Evolutionary conservation across 2,113 vertebrate species (phyloP).

Genomic region (Ceyx margarethae): DNA sequence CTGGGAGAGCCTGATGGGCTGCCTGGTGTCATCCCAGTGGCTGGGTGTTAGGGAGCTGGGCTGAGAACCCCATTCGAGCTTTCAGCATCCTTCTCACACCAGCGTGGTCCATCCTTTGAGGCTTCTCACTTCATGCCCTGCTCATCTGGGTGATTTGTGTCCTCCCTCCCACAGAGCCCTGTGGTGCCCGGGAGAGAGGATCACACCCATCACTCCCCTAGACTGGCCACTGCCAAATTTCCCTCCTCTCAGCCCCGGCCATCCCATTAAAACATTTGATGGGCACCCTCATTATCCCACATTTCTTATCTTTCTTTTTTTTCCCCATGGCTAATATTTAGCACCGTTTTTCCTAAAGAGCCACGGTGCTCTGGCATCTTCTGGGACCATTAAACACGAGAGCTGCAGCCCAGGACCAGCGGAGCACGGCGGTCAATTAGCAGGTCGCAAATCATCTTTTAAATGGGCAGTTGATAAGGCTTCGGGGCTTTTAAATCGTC

Average conservation of each 20-base stretch:
- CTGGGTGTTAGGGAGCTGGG: background rate
- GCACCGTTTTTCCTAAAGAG: background rate
- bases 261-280: background rate
- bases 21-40: background rate
- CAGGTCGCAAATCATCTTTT: constrained; percentile 37
- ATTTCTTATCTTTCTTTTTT: background rate
- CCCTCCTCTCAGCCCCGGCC: background rate
- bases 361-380: background rate
- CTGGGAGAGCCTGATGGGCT: background rate
- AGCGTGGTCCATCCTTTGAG: background rate
- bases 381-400: background rate
- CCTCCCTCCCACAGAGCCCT: background rate
- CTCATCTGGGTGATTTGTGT: background rate
- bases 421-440: constrained; percentile 45
- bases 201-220: background rate
- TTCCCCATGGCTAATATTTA: background rate
- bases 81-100: background rate
- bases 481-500: constrained; percentile 13
- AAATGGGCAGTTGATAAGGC: constrained; percentile 20
- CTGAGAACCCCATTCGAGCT: background rate
- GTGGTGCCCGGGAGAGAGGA: background rate
- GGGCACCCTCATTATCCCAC: background rate
- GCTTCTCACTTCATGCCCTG: background rate
- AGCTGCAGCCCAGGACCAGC: background rate
- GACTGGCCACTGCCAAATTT: background rate